These are phyloP conservation scores for Schizopygopsis pylzovi DNA, from an alignment of 2,797 vertebrate genomes.

Conservation along the genomic window DNA sequence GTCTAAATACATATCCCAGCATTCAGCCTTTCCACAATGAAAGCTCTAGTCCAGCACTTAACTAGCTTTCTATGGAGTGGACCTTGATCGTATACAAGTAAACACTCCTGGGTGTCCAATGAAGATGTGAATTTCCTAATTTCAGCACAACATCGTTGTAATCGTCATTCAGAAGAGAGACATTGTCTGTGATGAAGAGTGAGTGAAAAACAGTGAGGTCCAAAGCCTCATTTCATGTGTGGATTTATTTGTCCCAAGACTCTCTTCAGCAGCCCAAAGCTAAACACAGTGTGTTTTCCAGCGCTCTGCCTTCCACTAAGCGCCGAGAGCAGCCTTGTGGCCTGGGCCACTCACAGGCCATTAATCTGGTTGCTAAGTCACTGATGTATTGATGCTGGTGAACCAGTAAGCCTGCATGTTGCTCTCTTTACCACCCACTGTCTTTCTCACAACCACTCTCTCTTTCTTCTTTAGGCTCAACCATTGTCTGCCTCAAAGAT, in stretches of 20 bases:
- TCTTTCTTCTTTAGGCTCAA: not conserved
- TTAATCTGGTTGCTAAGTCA: conserved; percentile 82
- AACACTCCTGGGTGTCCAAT: conserved; percentile 9
- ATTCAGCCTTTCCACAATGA: not conserved
- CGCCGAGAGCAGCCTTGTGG: conserved; percentile 73
- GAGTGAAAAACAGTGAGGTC: conserved; percentile 63
- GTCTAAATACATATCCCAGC: not conserved
- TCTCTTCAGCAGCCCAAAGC: conserved; percentile 70
- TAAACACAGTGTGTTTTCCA: conserved; percentile 69
- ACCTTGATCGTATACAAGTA: conserved; percentile 4
- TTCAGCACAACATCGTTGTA: conserved; percentile 33
- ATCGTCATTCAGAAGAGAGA: conserved; percentile 53
- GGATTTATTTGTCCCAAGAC: conserved; percentile 74
- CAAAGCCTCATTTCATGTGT: conserved; percentile 66
- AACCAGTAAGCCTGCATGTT: conserved; percentile 74
- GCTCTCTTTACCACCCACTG: conserved; percentile 64
- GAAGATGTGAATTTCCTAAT: conserved; percentile 1
- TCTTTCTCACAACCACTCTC: conserved; percentile 20
- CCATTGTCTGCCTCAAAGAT: not conserved
- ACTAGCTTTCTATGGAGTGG: not conserved
- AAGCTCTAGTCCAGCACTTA: not conserved
- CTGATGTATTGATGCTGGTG: conserved; percentile 80
- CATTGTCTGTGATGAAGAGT: conserved; percentile 58
- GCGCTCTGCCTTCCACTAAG: conserved; percentile 68
- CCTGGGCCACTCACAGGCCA: conserved; percentile 75